Evolutionary conservation across 2,888 invertebrate species (phyloP).

Genomic region (Hesperia comma): DNA sequence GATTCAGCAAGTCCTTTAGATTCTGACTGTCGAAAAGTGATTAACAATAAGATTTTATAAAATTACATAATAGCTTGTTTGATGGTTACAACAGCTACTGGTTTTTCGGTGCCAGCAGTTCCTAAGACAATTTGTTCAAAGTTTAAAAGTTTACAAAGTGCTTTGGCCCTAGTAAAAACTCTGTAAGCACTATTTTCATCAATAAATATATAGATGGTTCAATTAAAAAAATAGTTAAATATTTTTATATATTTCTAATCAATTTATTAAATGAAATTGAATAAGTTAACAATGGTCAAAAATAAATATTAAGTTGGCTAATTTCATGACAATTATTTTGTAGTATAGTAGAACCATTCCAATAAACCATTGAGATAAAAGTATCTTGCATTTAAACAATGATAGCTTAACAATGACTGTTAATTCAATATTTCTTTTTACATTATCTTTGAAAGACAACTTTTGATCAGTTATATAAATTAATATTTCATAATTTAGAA

Average conservation of each 20-base stretch:
- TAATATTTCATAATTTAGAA: constrained; percentile 8
- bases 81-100: not conserved
- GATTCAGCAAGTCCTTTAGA: not conserved
- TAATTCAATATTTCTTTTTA: constrained; percentile 10
- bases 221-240: not conserved
- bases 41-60: not conserved
- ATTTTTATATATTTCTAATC: not conserved
- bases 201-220: not conserved
- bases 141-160: not conserved
- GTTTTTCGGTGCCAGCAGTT: not conserved
- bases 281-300: not conserved
- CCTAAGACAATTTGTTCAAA: not conserved
- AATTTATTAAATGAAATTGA: not conserved
- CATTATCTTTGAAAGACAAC: constrained; percentile 37
- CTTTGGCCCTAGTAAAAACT: too few species aligned
- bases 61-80: not conserved
- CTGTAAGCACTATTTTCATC: too few species aligned
- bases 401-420: constrained; percentile 10
- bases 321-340: constrained; percentile 37
- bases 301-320: constrained; percentile 29
- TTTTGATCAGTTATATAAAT: constrained; percentile 7
- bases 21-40: not conserved
- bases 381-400: constrained; percentile 25
- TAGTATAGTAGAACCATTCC: constrained; percentile 34
- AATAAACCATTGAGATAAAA: constrained; percentile 27